A percentile compares a stretch with the other conserved stretches of the same genome.
Evolutionary conservation across 2,888 invertebrate species (phyloP).

Genomic region (Aphidoletes aphidimyza): DNA sequence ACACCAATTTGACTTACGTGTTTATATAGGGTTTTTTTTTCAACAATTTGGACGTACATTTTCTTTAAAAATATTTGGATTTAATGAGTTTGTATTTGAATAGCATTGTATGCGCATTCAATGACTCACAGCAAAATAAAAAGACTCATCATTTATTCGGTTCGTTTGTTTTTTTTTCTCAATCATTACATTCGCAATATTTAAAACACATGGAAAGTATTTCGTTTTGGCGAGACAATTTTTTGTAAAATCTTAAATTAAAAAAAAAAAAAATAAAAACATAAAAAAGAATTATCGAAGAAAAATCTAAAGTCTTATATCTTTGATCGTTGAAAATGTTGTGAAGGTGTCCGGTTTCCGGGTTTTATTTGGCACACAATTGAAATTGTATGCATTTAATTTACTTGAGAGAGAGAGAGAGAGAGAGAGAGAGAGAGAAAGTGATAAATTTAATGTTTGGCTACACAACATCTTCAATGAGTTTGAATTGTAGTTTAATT

Average conservation of each 20-base stretch:
- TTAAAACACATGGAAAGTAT: background rate
- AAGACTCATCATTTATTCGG: conserved; percentile 44
- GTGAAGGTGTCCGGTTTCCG: background rate
- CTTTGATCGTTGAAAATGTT: background rate
- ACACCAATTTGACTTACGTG: too few species aligned
- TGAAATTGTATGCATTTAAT: too few species aligned
- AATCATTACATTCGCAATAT: conserved; percentile 34
- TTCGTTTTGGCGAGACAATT: conserved; percentile 30
- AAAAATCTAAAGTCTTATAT: conserved; percentile 11
- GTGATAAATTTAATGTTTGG: background rate
- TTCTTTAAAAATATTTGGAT: background rate
- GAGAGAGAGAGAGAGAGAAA: background rate
- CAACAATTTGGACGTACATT: too few species aligned
- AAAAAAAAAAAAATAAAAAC: conserved; percentile 43
- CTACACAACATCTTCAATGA: background rate
- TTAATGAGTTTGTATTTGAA: background rate
- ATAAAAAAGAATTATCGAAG: background rate
- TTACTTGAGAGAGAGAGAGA: too few species aligned
- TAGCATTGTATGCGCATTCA: background rate
- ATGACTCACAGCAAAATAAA: conserved; percentile 3
- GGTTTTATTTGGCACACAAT: background rate
- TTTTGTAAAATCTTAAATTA: conserved; percentile 40
- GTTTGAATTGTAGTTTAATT: conserved; percentile 6
- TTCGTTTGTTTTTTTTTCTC: conserved; percentile 4
- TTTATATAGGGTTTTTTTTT: too few species aligned